Evolutionary conservation across 2,888 invertebrate genomes (phyloP).

Genomic region (Pediacus dermestoides): DNA sequence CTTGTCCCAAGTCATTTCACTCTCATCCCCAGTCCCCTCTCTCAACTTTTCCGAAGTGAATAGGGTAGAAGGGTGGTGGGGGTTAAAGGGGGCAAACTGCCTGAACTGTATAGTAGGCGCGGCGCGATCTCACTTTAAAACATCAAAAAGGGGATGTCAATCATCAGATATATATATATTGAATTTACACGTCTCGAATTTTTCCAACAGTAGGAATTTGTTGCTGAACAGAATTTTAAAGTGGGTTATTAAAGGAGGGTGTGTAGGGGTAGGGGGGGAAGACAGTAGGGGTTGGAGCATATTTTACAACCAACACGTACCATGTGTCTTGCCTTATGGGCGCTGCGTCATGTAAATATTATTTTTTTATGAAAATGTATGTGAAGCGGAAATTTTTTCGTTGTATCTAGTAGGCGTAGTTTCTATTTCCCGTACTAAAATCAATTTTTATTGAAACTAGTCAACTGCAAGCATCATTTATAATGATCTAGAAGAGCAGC

Average conservation of each 20-base stretch:
- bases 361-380: conserved; percentile 25
- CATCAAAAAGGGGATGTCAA: conserved; percentile 44
- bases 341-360: conserved; percentile 23
- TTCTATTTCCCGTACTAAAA: too few species aligned
- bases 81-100: too few species aligned
- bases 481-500: too few species aligned
- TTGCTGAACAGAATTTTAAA: conserved; percentile 38
- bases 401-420: too few species aligned
- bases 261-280: not conserved
- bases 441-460: too few species aligned
- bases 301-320: conserved; percentile 16
- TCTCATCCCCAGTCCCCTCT: too few species aligned
- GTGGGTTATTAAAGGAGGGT: conserved; percentile 16
- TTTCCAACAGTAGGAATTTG: conserved; percentile 33
- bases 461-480: too few species aligned
- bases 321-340: too few species aligned
- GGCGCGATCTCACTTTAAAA: conserved; percentile 32
- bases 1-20: too few species aligned
- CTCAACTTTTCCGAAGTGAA: too few species aligned
- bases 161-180: conserved; percentile 45
- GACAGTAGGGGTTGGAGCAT: conserved; percentile 11
- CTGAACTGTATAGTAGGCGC: conserved; percentile 5
- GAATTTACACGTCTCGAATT: conserved; percentile 39
- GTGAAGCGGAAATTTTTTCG: too few species aligned
- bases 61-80: too few species aligned